Evolutionary conservation across 2,113 vertebrate genomes (phyloP).

Genomic region (Theristicus caerulescens): DNA sequence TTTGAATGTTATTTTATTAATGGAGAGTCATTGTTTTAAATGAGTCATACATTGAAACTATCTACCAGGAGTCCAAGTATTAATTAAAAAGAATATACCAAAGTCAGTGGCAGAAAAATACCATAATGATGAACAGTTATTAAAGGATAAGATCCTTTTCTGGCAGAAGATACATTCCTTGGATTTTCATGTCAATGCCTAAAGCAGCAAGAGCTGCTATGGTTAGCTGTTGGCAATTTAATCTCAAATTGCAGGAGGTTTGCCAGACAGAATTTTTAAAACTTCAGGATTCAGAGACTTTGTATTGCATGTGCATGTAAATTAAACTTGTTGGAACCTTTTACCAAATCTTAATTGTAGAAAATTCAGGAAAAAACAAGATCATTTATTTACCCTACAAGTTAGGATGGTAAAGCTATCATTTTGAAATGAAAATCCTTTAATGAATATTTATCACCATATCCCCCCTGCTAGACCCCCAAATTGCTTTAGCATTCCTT

Average conservation of each 20-base stretch:
- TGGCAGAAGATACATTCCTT: constrained; percentile 16
- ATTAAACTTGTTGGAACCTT: neutral
- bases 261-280: neutral
- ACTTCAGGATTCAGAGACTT: neutral
- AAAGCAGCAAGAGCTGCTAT: neutral
- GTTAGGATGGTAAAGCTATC: constrained; percentile 36
- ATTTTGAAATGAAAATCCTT: constrained; percentile 64
- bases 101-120: constrained; percentile 14
- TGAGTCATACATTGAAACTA: neutral
- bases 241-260: neutral
- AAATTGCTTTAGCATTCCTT: constrained; percentile 68
- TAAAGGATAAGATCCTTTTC: constrained; percentile 22
- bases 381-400: neutral
- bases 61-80: neutral
- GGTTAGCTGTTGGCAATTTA: neutral
- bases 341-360: constrained; percentile 2
- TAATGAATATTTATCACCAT: constrained; percentile 61
- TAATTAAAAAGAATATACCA: constrained; percentile 36
- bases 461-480: neutral
- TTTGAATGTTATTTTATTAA: constrained; percentile 32
- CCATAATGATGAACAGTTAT: neutral
- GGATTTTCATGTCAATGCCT: constrained; percentile 28
- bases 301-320: neutral
- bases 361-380: constrained; percentile 19
- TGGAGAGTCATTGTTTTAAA: neutral